A percentile compares a stretch with the other conserved stretches of the same genome.
These are phyloP conservation scores for Varecia variegata DNA, from an alignment of 2,797 vertebrate genomes.

Conservation along the genomic window DNA sequence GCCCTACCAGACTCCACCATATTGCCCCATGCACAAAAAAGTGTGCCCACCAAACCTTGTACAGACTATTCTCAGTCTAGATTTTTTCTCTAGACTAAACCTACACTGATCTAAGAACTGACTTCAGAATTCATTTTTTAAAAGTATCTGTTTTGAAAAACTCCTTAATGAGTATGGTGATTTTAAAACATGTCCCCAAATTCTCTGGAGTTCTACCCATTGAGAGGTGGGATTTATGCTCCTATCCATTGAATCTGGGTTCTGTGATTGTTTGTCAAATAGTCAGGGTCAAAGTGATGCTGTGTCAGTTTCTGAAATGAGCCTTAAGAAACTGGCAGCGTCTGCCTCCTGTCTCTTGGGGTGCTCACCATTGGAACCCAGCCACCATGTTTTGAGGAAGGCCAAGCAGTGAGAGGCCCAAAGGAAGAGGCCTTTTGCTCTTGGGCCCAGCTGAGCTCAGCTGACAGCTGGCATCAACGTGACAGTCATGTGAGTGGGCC, in stretches of 20 bases:
- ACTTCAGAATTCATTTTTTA: background rate
- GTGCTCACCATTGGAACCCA: background rate
- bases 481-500: background rate
- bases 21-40: background rate
- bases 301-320: background rate
- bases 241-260: background rate
- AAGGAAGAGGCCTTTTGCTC: background rate
- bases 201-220: background rate
- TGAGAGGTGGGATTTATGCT: background rate
- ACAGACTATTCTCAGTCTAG: background rate
- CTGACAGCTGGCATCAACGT: background rate
- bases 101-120: background rate
- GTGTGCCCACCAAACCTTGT: background rate
- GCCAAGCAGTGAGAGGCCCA: background rate
- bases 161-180: background rate
- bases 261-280: background rate
- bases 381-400: constrained; percentile 21
- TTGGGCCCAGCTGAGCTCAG: background rate
- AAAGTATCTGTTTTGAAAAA: background rate
- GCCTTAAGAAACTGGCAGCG: background rate
- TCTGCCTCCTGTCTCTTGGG: background rate
- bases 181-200: background rate
- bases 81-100: background rate
- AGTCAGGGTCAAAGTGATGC: background rate
- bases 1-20: background rate